phyloP scores from a whole-genome alignment of 2,888 invertebrate species.

The Megaustenia siamemsis region DNA sequence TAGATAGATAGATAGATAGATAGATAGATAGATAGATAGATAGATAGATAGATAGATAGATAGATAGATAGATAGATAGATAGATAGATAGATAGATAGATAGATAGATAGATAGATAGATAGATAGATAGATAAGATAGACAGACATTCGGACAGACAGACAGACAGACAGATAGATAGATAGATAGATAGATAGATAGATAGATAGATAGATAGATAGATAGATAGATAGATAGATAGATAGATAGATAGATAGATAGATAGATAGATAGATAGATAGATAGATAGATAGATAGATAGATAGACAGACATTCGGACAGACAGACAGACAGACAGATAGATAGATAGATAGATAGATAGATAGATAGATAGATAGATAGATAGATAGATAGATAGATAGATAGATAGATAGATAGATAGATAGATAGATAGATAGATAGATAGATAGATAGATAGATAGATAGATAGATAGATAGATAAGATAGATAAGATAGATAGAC shows the following conservation, averaged over 20 bases:
- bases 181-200: neutral
- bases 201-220: neutral
- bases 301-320: no score
- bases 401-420: slow-evolving; percentile 9
- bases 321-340: no score
- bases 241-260: slow-evolving; percentile 6
- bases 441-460: slow-evolving; percentile 7
- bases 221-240: neutral
- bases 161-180: no score
- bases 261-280: slow-evolving; percentile 5
- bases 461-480: no score
- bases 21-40: slow-evolving; percentile 1
- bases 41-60: slow-evolving; percentile 1
- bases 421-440: slow-evolving; percentile 9
- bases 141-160: no score
- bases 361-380: neutral
- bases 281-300: neutral
- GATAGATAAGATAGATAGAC: no score
- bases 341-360: neutral
- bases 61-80: slow-evolving; percentile 1
- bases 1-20: slow-evolving; percentile 9
- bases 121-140: neutral
- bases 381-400: neutral
- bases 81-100: slow-evolving; percentile 9
- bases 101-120: slow-evolving; percentile 3